Base-by-base conservation (phyloP, 2,797 vertebrate species). In the Erithacus rubecula region DNA sequence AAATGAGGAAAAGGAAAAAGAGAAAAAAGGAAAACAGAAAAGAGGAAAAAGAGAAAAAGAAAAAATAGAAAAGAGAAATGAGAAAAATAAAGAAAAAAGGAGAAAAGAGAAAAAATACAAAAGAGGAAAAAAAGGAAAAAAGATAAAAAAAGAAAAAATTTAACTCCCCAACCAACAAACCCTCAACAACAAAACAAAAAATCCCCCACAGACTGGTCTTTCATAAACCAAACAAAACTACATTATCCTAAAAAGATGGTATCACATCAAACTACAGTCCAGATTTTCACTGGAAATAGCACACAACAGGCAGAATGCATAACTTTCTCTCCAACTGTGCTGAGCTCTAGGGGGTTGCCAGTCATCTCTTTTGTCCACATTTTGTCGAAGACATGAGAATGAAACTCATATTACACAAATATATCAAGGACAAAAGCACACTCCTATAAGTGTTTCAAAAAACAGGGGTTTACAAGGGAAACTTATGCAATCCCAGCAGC, bases 321-420 rank as follows among this genome's bases (percentile, higher is more conserved):
- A 67, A 85, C 81, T 85, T 84, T 93, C 32, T 85, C n/a, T 23
- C 75, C 71, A 83, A 5, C 41, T 70, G 84, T 82, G 81, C 36
- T 79, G 70, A 83, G 69, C 74, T 12, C 36, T 43, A 83, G 49
- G 68, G 34, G 65, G 46, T 15, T 92, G 91, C 30, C 89, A 92
- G 27, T 89, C 64, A 87, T 81, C 11, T 63, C 41, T 83, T 95
- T 93, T 85, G 87, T 83, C 69, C 71, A 80, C 23, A 79, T 81
- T 84, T 94, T 88, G 71, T 76, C 60, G 37, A 85, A 89, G 20
- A 68, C 32, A 30, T 52, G 75, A 94, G 75, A 93, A 91, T 76
- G n/a, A 91, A 89, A 76, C 23, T 51, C 32, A 10, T 44, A 44
- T 62, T 82, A 34, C 49, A 49, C 0, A 2, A 37, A 77, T 84